Evolutionary conservation across 2,113 vertebrate species (phyloP), one percentile per base, ranked within the genome.

Genomic region (Vombatus ursinus): DNA sequence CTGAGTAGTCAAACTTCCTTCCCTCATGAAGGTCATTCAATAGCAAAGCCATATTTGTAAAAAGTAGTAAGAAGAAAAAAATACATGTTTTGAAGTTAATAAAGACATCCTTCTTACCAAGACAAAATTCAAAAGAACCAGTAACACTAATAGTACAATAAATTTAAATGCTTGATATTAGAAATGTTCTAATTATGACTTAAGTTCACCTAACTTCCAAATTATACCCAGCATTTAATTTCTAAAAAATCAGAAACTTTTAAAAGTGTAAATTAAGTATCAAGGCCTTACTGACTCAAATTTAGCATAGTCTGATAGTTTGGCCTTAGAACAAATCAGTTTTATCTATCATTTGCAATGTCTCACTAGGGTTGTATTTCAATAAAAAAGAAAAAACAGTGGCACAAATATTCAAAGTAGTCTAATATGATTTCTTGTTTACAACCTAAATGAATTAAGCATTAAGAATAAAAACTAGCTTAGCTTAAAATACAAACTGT

Each of bases 1-100:
- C 91, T 94, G 14, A 96, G 5, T 48, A 25, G 25, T 95, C 24
- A 68, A 68, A 90, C 61, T 96, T 97, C 61, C 91, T 96, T 96
- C 95, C 90, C 92, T 95, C 68, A 84, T 84, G 68, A 84, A 84
- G n/a, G 68, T 84, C n/a, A 84, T 84, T 84, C 52, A 90, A 95
- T 8, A 93, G 47, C 52, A 94, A 54, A 61, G 31, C 12, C 91
- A 93, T 19, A 61, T 94, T 54, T 93, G 53, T 94, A 96, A 95
- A 61, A 14, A 61, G 11, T 12, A 53, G 23, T 31, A 61, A 61
- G 26, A 10, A 28, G 2, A 19, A 77, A 77, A 19, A 37, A 68
- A 57, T 2, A 24, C 6, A n/a, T n/a, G 54, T 77, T n/a, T 77
- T 77, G 11, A 61, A 93, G 94, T 51, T n/a, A 23, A 3, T 19